Conservation (phyloP, 1,140 invertebrate species). For the Prorops nasuta region DNA sequence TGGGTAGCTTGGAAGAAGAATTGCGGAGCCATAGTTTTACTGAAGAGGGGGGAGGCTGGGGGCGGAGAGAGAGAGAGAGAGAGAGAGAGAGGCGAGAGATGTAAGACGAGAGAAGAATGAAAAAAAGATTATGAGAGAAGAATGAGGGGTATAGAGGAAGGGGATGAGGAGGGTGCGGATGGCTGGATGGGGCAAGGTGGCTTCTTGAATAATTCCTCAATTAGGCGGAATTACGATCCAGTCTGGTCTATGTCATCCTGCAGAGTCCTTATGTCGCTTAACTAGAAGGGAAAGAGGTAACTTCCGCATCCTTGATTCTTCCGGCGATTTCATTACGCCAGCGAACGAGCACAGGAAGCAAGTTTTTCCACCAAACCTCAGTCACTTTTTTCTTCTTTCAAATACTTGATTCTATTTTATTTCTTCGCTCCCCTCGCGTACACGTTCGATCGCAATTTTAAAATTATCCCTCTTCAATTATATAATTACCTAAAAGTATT, state of each 20-base stretch:
- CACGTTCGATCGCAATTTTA: too few relatives aligned
- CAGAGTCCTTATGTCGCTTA: not conserved
- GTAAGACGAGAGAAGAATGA: not conserved
- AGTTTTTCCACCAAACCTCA: slow-evolving; percentile 12
- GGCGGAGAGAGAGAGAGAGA: not conserved
- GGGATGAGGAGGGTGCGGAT: too few relatives aligned
- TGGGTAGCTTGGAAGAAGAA: too few relatives aligned
- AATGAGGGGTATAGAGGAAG: not conserved
- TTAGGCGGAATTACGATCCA: slow-evolving; percentile 28
- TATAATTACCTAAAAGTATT: too few relatives aligned
- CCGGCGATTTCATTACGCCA: slow-evolving; percentile 15
- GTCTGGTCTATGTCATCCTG: slow-evolving; percentile 1
- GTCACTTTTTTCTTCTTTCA: not conserved
- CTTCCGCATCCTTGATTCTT: slow-evolving; percentile 13
- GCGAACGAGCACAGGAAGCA: not conserved
- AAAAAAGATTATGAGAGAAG: not conserved
- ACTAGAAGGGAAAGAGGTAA: not conserved
- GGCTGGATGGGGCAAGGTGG: too few relatives aligned
- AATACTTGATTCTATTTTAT: not conserved
- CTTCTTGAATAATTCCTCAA: slow-evolving; percentile 26
- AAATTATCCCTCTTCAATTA: too few relatives aligned
- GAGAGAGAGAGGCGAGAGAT: too few relatives aligned
- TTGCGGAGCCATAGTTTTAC: too few relatives aligned
- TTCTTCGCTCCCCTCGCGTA: slow-evolving; percentile 2
- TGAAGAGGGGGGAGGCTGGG: not conserved